These are phyloP conservation scores for Athalia circularis DNA, from an alignment of 2,888 invertebrate species.

Conservation along the genomic window DNA sequence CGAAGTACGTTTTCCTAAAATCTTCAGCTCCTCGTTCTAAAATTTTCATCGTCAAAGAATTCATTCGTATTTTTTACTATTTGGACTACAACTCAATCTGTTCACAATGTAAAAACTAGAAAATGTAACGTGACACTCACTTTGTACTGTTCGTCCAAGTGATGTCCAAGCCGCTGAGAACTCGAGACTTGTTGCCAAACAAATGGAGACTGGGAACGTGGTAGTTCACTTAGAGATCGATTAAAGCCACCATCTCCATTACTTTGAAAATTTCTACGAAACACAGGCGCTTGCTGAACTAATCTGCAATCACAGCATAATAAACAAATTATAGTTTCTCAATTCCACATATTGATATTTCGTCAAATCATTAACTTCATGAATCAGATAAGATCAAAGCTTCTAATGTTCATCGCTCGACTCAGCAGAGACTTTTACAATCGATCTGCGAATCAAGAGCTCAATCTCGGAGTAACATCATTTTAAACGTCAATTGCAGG, in stretches of 20 bases:
- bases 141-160: conserved; percentile 64
- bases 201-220: conserved; percentile 66
- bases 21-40: conserved; percentile 60
- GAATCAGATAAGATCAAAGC: conserved; percentile 71
- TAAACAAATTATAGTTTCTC: conserved; percentile 1
- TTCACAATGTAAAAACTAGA: not conserved
- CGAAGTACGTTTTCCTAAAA: conserved; percentile 61
- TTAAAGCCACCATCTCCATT: conserved; percentile 63
- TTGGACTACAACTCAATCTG: too few relatives aligned
- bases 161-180: conserved; percentile 59
- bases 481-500: conserved; percentile 42
- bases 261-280: conserved; percentile 63
- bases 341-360: not conserved
- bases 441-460: conserved; percentile 68
- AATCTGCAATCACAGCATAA: conserved; percentile 55
- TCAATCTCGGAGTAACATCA: conserved; percentile 68
- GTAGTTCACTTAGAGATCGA: conserved; percentile 65
- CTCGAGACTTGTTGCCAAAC: conserved; percentile 62
- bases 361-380: not conserved
- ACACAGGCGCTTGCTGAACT: conserved; percentile 64
- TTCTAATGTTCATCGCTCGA: conserved; percentile 63
- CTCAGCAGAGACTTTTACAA: conserved; percentile 63
- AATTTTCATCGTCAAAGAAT: conserved; percentile 3
- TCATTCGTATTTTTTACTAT: not conserved
- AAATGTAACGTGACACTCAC: conserved; percentile 46